Percentiles rank a stretch among this genome's conserved stretches.
phyloP scores from a whole-genome alignment of 2,888 invertebrate species.

The Epirrhoe tristata region DNA sequence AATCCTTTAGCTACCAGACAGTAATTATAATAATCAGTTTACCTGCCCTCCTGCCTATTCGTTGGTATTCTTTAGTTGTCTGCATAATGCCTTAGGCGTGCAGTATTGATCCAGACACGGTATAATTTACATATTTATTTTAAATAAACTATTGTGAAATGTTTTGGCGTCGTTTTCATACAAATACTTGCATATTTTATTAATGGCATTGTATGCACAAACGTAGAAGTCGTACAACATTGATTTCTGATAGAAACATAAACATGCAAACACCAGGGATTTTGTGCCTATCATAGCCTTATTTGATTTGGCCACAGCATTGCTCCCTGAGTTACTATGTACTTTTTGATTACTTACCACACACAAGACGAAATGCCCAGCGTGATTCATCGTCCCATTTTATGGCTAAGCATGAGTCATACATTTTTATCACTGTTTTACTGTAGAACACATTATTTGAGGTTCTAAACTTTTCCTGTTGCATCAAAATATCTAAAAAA shows the following conservation, averaged over 20 bases:
- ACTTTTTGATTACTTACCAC: neutral
- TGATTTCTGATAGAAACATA: constrained; percentile 28
- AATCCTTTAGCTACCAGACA: constrained; percentile 42
- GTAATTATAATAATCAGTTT: constrained; percentile 43
- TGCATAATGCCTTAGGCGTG: constrained; percentile 49
- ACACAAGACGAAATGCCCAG: neutral
- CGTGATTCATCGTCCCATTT: neutral
- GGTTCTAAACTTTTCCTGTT: no score
- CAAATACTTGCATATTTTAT: neutral
- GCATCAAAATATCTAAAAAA: no score
- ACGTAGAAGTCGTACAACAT: no score
- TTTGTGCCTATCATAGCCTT: neutral
- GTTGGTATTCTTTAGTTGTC: constrained; percentile 52
- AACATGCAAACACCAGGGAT: constrained; percentile 30
- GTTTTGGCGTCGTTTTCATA: neutral
- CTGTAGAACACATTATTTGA: no score
- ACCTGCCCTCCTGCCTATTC: constrained; percentile 38
- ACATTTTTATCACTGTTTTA: neutral
- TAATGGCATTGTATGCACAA: no score
- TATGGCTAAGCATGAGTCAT: neutral
- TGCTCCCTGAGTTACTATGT: constrained; percentile 19
- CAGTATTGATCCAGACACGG: constrained; percentile 26
- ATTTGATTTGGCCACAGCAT: constrained; percentile 1
- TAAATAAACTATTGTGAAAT: neutral
- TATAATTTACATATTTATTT: constrained; percentile 19